phyloP scores from a whole-genome alignment of 1,140 invertebrate genomes.

The Magallana ariakensis region DNA sequence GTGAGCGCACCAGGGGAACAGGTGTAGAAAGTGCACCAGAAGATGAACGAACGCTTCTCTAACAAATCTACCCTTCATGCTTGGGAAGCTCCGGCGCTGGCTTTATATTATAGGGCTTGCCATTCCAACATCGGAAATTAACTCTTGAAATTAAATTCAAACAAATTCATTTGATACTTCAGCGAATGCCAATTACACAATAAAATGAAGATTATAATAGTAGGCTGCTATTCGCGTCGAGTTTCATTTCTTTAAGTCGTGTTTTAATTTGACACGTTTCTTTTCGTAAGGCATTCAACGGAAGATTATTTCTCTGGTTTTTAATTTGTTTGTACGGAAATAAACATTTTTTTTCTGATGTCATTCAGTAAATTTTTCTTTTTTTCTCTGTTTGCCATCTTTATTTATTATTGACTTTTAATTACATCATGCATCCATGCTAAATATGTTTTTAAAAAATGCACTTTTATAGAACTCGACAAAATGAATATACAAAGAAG shows the following conservation, averaged over 20 bases:
- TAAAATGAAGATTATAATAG: neutral
- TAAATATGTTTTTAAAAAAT: no score
- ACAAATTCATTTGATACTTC: slow-evolving; percentile 27
- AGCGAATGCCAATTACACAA: slow-evolving; percentile 14
- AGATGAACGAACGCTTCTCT: neutral
- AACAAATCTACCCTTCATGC: slow-evolving; percentile 18
- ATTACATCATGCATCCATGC: no score
- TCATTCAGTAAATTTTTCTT: no score
- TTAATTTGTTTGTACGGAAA: slow-evolving; percentile 1
- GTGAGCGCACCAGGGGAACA: neutral
- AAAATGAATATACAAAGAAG: no score
- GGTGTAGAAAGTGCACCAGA: neutral
- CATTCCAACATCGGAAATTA: neutral
- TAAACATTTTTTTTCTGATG: neutral
- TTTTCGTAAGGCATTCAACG: neutral
- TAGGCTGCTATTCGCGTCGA: neutral
- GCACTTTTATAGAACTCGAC: no score
- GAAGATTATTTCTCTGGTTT: neutral
- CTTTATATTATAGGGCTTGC: neutral
- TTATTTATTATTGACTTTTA: no score
- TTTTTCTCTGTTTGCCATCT: no score
- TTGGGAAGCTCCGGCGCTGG: neutral
- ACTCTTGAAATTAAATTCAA: slow-evolving; percentile 17
- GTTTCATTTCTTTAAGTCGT: neutral
- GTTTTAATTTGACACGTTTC: slow-evolving; percentile 19